Percentiles rank a stretch among this genome's conserved stretches.
phyloP scores from a whole-genome alignment of 1,140 invertebrate species.

The Scylla paramamosain region DNA sequence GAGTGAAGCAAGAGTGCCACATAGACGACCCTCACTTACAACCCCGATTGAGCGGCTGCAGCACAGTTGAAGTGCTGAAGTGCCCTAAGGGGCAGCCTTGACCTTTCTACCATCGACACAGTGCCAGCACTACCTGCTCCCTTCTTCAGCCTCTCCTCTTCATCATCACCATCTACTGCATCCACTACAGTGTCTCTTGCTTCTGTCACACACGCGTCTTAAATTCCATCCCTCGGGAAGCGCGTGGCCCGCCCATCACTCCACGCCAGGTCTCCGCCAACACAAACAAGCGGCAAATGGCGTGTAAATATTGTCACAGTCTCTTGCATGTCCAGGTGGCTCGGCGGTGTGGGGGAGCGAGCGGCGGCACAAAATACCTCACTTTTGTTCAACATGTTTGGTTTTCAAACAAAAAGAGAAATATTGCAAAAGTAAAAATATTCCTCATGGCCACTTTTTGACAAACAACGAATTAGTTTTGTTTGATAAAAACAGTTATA shows the following conservation, averaged over 20 bases:
- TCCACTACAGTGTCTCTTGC: not conserved
- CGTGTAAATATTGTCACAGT: constrained; percentile 30
- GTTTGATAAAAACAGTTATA: not conserved
- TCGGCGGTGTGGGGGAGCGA: not conserved
- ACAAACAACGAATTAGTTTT: not conserved
- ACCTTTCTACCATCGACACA: not conserved
- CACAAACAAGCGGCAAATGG: constrained; percentile 34
- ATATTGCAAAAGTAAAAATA: not conserved
- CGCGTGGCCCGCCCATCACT: not conserved
- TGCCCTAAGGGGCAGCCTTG: not conserved
- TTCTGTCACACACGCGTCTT: not conserved
- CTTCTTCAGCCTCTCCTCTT: not conserved
- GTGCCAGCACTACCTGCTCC: not conserved
- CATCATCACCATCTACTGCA: not conserved
- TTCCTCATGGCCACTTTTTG: not conserved
- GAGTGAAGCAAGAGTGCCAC: not conserved
- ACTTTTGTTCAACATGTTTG: not conserved
- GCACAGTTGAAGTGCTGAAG: not conserved
- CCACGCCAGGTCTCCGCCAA: not conserved
- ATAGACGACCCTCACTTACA: not conserved
- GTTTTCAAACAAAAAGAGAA: not conserved
- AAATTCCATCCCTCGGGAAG: not conserved
- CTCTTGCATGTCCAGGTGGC: constrained; percentile 22
- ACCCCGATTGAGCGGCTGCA: not conserved
- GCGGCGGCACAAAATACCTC: not conserved